Percentiles rank a stretch among this genome's conserved stretches.
These are phyloP conservation scores for Aurelia coerulea DNA, from an alignment of 30 jellyfish, hydroid and myxozoan species.

Conservation along the genomic window DNA sequence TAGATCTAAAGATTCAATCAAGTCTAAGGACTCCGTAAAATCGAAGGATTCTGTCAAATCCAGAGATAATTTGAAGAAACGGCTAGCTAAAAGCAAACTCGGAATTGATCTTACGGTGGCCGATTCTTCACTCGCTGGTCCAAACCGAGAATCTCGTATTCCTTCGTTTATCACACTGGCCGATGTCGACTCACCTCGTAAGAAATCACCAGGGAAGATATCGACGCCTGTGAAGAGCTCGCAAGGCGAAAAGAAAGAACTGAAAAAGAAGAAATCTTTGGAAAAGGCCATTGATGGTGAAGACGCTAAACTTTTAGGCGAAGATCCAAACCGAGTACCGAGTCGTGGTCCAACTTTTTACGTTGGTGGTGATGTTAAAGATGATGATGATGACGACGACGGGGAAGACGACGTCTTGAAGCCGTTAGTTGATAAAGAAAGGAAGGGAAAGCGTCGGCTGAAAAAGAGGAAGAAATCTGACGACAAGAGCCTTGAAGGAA, in stretches of 20 bases:
- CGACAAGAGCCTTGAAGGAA: constrained; percentile 24
- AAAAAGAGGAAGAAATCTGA: constrained; percentile 12
- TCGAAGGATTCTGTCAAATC: constrained; percentile 26
- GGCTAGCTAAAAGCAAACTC: constrained; percentile 35
- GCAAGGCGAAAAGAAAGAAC: constrained; percentile 11
- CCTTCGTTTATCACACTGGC: constrained; percentile 80
- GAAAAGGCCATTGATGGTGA: constrained; percentile 21
- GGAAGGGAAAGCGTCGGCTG: constrained; percentile 18
- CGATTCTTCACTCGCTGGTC: constrained; percentile 38
- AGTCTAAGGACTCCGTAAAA: constrained; percentile 21
- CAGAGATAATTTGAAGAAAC: constrained; percentile 14
- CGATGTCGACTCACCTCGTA: constrained; percentile 44
- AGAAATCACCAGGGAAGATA: constrained; percentile 1
- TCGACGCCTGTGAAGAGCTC: constrained; percentile 23
- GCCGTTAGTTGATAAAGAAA: constrained; percentile 23
- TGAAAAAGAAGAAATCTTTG: constrained; percentile 16
- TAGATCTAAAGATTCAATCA: constrained; percentile 6
- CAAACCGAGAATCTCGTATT: constrained; percentile 71
- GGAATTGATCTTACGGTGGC: constrained; percentile 13
- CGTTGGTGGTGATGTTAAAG: constrained; percentile 39
- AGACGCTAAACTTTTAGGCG: constrained; percentile 39
- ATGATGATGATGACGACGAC: constrained; percentile 10
- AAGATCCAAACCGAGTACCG: constrained; percentile 63
- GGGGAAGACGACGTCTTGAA: constrained; percentile 19
- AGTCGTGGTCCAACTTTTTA: constrained; percentile 76